Percentiles rank a stretch among this genome's conserved stretches.
Evolutionary conservation across 2,888 invertebrate genomes (phyloP).

Genomic region (Aporophyla nigra): DNA sequence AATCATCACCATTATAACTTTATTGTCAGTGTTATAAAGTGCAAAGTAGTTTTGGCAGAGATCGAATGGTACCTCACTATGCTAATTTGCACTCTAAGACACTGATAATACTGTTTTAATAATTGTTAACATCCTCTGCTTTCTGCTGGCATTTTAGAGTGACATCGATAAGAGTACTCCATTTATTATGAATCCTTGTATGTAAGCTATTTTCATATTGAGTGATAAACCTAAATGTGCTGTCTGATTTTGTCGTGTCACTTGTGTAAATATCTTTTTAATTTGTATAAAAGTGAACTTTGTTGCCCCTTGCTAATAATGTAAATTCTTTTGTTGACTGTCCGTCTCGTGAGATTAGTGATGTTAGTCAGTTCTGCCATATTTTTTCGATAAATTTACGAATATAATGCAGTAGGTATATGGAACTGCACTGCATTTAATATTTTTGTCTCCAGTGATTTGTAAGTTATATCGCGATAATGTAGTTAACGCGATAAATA

Average conservation of each 20-base stretch:
- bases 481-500: conserved; percentile 15
- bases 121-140: too few species aligned
- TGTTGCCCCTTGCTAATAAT: background rate
- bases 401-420: background rate
- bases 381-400: background rate
- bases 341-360: background rate
- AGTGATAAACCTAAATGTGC: background rate
- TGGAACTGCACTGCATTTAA: background rate
- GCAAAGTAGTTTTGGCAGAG: conserved; percentile 1
- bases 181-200: background rate
- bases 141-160: background rate
- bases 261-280: background rate
- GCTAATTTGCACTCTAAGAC: background rate
- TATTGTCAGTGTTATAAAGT: background rate
- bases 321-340: background rate
- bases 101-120: background rate
- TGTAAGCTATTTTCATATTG: conserved; percentile 8
- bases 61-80: background rate
- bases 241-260: background rate
- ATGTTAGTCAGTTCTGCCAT: conserved; percentile 18
- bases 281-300: background rate
- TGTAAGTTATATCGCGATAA: conserved; percentile 5
- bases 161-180: background rate
- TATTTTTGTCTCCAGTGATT: background rate
- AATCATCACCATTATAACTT: too few species aligned